Evolutionary conservation across 2,113 vertebrate species (phyloP).

Genomic region (Platichthys flesus): DNA sequence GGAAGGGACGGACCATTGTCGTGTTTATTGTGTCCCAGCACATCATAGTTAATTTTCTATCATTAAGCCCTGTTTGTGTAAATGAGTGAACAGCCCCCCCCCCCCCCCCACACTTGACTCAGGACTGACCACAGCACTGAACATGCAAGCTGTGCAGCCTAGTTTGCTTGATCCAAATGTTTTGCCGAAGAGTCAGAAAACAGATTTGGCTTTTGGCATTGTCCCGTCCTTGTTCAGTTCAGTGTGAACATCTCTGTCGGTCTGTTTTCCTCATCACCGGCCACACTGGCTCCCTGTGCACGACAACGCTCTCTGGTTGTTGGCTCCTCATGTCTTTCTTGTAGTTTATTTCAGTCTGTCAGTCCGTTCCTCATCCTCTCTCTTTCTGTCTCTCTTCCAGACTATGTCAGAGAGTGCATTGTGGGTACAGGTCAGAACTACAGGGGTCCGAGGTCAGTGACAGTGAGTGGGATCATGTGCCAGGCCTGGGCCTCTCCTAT

Average conservation of each 20-base stretch:
- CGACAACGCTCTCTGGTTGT: constrained; percentile 19
- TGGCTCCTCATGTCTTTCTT: constrained; percentile 27
- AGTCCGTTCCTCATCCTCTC: not conserved
- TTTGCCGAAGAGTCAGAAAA: constrained; percentile 61
- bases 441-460: constrained; percentile 90
- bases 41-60: constrained; percentile 67
- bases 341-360: not conserved
- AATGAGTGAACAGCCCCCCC: constrained; percentile 55
- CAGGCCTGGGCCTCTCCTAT: constrained; percentile 95
- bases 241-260: constrained; percentile 43
- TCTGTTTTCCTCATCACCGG: constrained; percentile 68
- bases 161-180: constrained; percentile 47
- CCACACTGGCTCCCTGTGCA: constrained; percentile 26
- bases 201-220: constrained; percentile 67
- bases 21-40: constrained; percentile 65
- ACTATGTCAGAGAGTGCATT: constrained; percentile 94
- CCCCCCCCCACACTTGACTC: constrained; percentile 19
- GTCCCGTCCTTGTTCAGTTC: constrained; percentile 43
- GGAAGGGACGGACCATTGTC: constrained; percentile 49
- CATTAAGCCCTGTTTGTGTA: constrained; percentile 66
- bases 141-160: constrained; percentile 26
- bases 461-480: constrained; percentile 90
- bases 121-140: constrained; percentile 29
- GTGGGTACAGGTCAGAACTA: constrained; percentile 93
- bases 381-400: constrained; percentile 66